These are phyloP conservation scores for Anthoscopus minutus DNA, from an alignment of 2,113 vertebrate species.

Conservation along the genomic window DNA sequence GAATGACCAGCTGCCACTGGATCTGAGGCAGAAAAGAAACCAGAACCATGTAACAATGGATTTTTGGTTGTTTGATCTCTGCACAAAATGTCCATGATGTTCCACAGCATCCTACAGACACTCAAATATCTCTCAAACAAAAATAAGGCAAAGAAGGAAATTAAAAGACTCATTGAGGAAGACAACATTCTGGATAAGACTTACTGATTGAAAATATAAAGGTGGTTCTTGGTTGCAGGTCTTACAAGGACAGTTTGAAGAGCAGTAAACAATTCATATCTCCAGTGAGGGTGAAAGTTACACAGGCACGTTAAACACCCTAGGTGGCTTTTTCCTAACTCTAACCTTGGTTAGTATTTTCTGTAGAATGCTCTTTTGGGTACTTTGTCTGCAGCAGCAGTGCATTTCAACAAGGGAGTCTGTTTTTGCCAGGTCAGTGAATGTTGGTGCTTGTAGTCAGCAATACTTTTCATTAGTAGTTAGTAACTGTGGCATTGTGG, in stretches of 20 bases:
- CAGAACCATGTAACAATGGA: neutral
- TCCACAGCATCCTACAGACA: neutral
- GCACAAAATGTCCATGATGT: neutral
- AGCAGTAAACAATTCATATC: neutral
- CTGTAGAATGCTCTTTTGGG: neutral
- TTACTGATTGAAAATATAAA: neutral
- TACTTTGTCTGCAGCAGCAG: neutral
- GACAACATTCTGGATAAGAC: neutral
- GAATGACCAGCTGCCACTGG: neutral
- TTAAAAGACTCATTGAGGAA: neutral
- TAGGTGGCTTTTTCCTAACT: neutral
- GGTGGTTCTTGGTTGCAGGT: neutral
- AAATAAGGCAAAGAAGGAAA: neutral
- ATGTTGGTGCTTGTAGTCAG: neutral
- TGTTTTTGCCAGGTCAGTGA: neutral
- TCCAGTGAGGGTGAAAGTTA: neutral
- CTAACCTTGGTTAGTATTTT: neutral
- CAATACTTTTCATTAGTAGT: neutral
- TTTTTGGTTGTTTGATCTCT: neutral
- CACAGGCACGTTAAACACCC: accelerated
- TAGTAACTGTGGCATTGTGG: neutral
- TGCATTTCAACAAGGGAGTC: neutral
- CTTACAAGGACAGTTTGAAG: neutral
- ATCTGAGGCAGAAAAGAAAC: neutral
- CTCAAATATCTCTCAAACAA: neutral